Percentiles rank a stretch among this genome's conserved stretches.
Conservation (phyloP, 2,113 vertebrate genomes). For the Sylvietta virens region DNA sequence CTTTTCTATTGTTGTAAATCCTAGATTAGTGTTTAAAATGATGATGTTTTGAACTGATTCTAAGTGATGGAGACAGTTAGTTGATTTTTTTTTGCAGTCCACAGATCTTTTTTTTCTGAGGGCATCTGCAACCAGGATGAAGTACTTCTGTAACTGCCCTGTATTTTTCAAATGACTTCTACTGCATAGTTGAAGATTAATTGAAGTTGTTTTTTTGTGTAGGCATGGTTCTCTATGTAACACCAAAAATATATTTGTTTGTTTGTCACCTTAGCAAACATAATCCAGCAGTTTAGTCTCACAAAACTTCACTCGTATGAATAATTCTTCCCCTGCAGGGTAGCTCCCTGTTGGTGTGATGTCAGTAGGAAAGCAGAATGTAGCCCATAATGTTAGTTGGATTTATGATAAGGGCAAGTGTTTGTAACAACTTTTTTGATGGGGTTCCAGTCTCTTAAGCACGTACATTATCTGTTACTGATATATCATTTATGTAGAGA, state of each 20-base stretch:
- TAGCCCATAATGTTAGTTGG: constrained; percentile 32
- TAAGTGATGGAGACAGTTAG: background rate
- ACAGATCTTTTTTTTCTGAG: fast-evolving
- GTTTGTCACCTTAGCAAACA: background rate
- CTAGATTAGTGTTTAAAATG: background rate
- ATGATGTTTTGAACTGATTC: background rate
- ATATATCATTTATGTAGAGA: constrained; percentile 66
- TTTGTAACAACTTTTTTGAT: constrained; percentile 48
- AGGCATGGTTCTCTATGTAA: background rate
- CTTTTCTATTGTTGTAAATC: background rate
- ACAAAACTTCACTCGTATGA: background rate
- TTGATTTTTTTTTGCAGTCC: background rate
- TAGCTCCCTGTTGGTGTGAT: background rate
- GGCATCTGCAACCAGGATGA: background rate
- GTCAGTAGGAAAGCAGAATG: constrained; percentile 19
- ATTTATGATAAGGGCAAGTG: constrained; percentile 56
- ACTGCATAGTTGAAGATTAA: background rate
- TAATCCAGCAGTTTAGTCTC: background rate
- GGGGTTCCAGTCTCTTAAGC: constrained; percentile 68
- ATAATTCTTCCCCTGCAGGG: background rate
- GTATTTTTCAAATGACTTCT: background rate
- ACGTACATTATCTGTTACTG: constrained; percentile 61
- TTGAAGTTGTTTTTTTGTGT: background rate
- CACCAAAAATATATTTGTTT: background rate
- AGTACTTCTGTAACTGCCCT: background rate